Evolutionary conservation across 2,797 vertebrate genomes (phyloP), one percentile per base, ranked within the genome.

Genomic region (Danio jaintianensis): DNA sequence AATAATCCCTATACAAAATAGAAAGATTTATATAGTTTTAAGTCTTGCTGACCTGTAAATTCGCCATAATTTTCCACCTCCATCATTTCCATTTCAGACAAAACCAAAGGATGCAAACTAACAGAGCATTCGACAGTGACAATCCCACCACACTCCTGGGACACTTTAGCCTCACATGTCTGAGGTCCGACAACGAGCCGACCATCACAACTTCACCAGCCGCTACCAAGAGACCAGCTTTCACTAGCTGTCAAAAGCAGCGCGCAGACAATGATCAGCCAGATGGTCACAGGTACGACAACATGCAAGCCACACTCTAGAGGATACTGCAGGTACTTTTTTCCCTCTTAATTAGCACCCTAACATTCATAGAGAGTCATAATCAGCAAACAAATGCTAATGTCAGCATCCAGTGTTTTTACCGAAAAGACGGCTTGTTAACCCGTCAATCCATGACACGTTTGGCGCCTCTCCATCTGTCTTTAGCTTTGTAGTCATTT

Each of bases 391-490:
- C 42, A 82, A 82, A 78, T 81, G 63, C 69, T 80, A 77, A 73
- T 78, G 82, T 84, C 48, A 45, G 77, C 67, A 85, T 40, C 72
- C 66, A 48, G 67, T 29, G 67, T 56, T 75, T 40, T 78, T 74
- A 50, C 38, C 84, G 74, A 66, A 50, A 68, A 68, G 76, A 55
- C 48, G 74, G 86, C 90, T 92, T 92, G 91, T 91, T 91, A 89
- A 87, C 89, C 87, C 91, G 88, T 92, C 92, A 91, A 84, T 86
- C 82, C 62, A 18, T 89, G 88, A 87, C 82, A 58, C 84, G 85
- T 83, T 81, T 86, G 86, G 89, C 88, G 86, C 85, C 86, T 84
- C 86, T 90, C 89, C 87, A 89, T 91, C 90, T 89, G 90, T 93
- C 90, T 92, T 55, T 82, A 56, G 70, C 87, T 87, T 86, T 85